Conservation (phyloP, 1,140 invertebrate species). For the Dreissena rostriformis region DNA sequence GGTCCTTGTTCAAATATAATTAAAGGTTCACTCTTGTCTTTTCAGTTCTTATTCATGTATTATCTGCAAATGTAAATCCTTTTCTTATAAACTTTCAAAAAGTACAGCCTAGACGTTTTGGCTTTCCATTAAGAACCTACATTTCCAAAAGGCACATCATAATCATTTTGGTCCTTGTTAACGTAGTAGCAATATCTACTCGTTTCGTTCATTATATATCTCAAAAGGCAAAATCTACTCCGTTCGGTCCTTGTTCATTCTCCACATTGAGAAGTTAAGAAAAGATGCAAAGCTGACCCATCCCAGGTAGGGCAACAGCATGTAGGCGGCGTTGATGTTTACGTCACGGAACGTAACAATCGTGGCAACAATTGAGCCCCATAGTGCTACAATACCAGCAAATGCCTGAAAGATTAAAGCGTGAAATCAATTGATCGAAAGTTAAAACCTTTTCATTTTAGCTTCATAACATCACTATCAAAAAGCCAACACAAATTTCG, state of each 20-base stretch:
- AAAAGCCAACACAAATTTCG: background rate
- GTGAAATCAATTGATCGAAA: background rate
- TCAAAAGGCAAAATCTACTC: too few species aligned
- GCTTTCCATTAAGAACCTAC: too few species aligned
- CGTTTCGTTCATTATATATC: too few species aligned
- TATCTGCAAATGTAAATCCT: too few species aligned
- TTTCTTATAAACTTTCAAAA: too few species aligned
- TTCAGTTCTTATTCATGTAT: too few species aligned
- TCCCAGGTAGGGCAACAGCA: slow-evolving; percentile 90
- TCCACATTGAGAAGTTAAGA: slow-evolving; percentile 87
- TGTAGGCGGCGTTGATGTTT: slow-evolving; percentile 86
- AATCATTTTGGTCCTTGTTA: too few species aligned
- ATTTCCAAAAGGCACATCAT: too few species aligned
- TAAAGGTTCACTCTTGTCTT: too few species aligned
- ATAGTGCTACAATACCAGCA: slow-evolving; percentile 86
- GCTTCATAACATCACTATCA: background rate
- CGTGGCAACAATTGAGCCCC: slow-evolving; percentile 85
- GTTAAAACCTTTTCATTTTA: background rate
- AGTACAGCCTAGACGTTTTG: too few species aligned
- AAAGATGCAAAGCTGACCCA: slow-evolving; percentile 89
- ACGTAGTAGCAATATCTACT: too few species aligned
- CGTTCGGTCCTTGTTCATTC: slow-evolving; percentile 80
- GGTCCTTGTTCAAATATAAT: too few species aligned
- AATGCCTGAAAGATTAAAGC: slow-evolving; percentile 85
- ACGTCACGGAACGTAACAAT: slow-evolving; percentile 86